Percentiles rank a stretch among this genome's conserved stretches.
Conservation (phyloP, 2,888 invertebrate species). For the Listrodromus nycthemerus region DNA sequence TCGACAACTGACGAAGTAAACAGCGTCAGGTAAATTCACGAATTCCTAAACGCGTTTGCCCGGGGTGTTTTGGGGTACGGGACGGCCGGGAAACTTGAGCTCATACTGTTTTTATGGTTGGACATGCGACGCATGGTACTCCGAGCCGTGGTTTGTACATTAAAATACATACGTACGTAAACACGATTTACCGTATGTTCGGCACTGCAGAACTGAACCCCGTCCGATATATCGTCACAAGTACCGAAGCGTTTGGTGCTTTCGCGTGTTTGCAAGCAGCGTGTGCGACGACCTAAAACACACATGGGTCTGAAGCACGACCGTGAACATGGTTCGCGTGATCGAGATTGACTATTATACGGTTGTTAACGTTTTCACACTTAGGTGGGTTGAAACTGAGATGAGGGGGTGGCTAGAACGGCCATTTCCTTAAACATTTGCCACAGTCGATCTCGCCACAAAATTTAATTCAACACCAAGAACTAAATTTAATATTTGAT, state of each 20-base stretch:
- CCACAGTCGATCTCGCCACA: no score
- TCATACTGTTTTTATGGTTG: conserved; percentile 4
- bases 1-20: conserved; percentile 34
- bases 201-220: not conserved
- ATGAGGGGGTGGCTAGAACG: no score
- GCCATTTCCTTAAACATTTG: no score
- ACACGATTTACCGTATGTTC: not conserved
- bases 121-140: conserved; percentile 30
- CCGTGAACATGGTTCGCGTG: conserved; percentile 26
- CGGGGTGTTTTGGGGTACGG: not conserved
- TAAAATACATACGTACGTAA: not conserved
- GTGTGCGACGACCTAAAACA: conserved; percentile 39
- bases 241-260: not conserved
- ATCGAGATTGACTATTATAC: not conserved
- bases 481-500: not conserved
- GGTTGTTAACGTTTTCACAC: no score
- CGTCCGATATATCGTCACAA: conserved; percentile 16
- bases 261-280: not conserved
- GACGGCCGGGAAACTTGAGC: not conserved
- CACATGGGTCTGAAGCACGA: conserved; percentile 31
- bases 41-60: conserved; percentile 23
- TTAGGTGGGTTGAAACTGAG: no score
- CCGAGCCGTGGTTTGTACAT: not conserved
- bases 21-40: conserved; percentile 42
- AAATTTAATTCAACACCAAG: no score